Base-by-base conservation (phyloP, 2,797 vertebrate genomes). In the Knipowitschia caucasica region DNA sequence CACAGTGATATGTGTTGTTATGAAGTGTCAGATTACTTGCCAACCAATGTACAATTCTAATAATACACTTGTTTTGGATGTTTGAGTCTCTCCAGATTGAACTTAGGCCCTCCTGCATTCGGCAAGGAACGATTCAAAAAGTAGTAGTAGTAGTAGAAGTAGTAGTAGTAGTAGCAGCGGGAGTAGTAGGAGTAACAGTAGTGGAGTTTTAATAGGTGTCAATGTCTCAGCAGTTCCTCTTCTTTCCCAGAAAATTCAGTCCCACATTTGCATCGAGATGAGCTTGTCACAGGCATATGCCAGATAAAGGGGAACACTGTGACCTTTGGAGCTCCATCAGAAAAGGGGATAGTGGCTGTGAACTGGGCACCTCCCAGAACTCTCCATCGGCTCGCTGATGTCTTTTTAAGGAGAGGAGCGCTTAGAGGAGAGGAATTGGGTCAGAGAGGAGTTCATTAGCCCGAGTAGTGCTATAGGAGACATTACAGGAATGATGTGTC, bases 271-370 rank as follows among this genome's bases (percentile, higher is more conserved):
- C 40, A 43, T 25, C 69, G 38, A 27, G 39, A 45, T 29, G 21
- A 42, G 59, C 34, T 27, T 10, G 38, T 60, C 50, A 20, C 6
- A 18, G 50, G 52, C 61, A 56, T 60, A 50, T 45, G 63, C 56
- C 46, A 70, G 52, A 64, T 69, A 77, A 70, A 73, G 62, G 25
- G 39, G 27, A 77, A 73, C 70, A 55, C 52, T 46, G 33, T 46
- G 63, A 73, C 67, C 69, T 68, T 64, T 81, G 59, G 31, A 59
- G 59, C 52, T 55, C 27, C 4, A 62, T 70, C 67, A 59, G 15
- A 45, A 73, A 72, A 72, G 39, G 20, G 64, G 64, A 40, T 18
- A 21, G 39, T 2, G 21, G 39, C 33, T 12, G 43, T 24, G 53
- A 71, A 38, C 33, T 0, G 35, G 45, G 57, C 35, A 12, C 53